A percentile compares a stretch with the other conserved stretches of the same genome.
Evolutionary conservation across 92 coral and sea anemone species (phyloP).

Genomic region (Pocillopora grandis): DNA sequence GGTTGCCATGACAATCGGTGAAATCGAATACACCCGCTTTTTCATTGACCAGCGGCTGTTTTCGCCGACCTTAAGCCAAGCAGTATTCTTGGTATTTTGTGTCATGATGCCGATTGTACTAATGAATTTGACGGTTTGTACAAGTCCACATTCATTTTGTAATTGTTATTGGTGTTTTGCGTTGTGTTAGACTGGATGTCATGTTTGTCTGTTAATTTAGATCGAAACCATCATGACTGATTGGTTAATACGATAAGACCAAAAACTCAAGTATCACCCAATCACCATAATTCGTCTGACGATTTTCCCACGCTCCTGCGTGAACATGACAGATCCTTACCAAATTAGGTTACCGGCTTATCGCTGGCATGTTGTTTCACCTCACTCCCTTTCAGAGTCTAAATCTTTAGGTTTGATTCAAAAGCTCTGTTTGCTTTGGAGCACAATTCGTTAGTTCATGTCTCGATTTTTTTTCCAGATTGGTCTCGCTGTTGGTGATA

Average conservation of each 20-base stretch:
- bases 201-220: background rate
- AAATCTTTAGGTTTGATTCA: no score
- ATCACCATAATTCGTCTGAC: no score
- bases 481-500: constrained; percentile 97
- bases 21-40: constrained; percentile 80
- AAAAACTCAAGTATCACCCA: no score
- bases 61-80: constrained; percentile 45
- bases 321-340: no score
- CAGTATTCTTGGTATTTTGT: constrained; percentile 65
- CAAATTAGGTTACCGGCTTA: no score
- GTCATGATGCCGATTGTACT: constrained; percentile 74
- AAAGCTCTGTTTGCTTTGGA: no score
- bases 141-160: background rate
- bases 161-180: background rate
- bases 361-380: no score
- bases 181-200: no score
- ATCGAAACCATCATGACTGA: background rate
- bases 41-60: constrained; percentile 67
- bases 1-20: constrained; percentile 81
- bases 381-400: no score
- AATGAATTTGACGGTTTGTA: constrained; percentile 67
- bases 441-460: no score
- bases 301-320: no score
- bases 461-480: constrained; percentile 50
- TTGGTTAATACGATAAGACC: no score